phyloP scores from a whole-genome alignment of 2,888 invertebrate genomes.

The Agrenia bidenticulata region DNA sequence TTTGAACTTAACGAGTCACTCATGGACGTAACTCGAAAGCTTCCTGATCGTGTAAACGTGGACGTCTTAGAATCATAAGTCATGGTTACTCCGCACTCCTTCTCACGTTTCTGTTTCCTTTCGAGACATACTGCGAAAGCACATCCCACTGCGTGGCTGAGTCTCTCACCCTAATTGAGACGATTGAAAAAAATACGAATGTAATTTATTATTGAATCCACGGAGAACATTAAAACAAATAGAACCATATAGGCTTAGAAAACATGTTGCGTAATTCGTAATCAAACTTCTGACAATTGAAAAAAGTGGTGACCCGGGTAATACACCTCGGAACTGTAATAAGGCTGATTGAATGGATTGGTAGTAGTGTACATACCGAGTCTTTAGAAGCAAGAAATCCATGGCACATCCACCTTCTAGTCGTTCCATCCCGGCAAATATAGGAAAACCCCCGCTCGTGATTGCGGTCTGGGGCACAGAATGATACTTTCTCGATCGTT shows the following conservation, averaged over 20 bases:
- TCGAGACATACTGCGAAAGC: conserved; percentile 98
- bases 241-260: neutral
- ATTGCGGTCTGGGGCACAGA: conserved; percentile 98
- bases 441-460: conserved; percentile 98
- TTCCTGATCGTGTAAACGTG: conserved; percentile 89
- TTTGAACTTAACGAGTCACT: conserved; percentile 62
- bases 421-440: conserved; percentile 98
- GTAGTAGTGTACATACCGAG: conserved; percentile 65
- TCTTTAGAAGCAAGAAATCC: conserved; percentile 95
- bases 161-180: conserved; percentile 76
- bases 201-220: neutral
- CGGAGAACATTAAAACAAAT: conserved; percentile 3
- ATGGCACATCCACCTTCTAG: conserved; percentile 99
- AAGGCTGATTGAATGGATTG: too few species aligned
- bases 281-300: neutral
- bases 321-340: too few species aligned
- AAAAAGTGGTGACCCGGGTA: neutral
- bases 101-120: conserved; percentile 94
- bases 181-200: neutral
- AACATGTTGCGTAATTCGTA: too few species aligned
- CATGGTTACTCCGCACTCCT: conserved; percentile 92
- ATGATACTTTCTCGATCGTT: conserved; percentile 99
- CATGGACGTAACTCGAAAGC: conserved; percentile 80
- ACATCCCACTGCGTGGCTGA: conserved; percentile 99
- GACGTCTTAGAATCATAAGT: conserved; percentile 85